Percentiles rank a stretch among this genome's conserved stretches.
Evolutionary conservation across 2,113 vertebrate species (phyloP).

Genomic region (Heterochromis multidens): DNA sequence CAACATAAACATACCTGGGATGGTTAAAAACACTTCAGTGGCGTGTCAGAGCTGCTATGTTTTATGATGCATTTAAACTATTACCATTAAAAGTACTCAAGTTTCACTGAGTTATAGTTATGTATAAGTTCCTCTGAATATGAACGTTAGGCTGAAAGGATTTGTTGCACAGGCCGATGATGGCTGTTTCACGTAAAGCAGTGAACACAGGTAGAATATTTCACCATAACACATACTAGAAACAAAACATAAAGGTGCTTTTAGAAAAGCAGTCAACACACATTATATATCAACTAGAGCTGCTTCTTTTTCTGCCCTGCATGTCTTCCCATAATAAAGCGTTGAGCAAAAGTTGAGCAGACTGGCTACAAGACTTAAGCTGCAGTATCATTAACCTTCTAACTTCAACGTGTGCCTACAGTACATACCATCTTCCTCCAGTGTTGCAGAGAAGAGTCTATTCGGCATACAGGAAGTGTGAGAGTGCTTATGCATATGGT

Average conservation of each 20-base stretch:
- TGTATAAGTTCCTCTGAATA: background rate
- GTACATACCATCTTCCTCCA: constrained; percentile 59
- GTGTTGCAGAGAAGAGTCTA: constrained; percentile 42
- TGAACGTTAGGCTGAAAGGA: too few relatives aligned
- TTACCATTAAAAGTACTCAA: too few relatives aligned
- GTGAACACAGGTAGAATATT: background rate
- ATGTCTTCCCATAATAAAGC: background rate
- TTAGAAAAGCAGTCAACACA: background rate
- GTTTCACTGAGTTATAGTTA: too few relatives aligned
- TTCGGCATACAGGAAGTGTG: constrained; percentile 54
- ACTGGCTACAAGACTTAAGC: background rate
- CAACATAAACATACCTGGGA: too few relatives aligned
- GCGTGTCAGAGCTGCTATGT: too few relatives aligned
- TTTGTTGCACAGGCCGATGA: background rate
- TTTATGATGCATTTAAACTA: too few relatives aligned
- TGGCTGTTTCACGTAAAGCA: background rate
- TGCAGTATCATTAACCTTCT: background rate
- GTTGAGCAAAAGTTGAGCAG: background rate
- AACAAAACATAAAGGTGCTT: background rate
- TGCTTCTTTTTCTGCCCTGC: background rate
- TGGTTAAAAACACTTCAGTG: too few relatives aligned
- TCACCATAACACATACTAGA: background rate
- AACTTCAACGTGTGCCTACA: constrained; percentile 3
- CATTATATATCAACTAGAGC: background rate
- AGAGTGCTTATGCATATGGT: background rate